A percentile compares a stretch with the other conserved stretches of the same genome.
These are phyloP conservation scores for Epizoanthus scotinus DNA, from an alignment of 92 coral and sea anemone genomes.

Conservation along the genomic window DNA sequence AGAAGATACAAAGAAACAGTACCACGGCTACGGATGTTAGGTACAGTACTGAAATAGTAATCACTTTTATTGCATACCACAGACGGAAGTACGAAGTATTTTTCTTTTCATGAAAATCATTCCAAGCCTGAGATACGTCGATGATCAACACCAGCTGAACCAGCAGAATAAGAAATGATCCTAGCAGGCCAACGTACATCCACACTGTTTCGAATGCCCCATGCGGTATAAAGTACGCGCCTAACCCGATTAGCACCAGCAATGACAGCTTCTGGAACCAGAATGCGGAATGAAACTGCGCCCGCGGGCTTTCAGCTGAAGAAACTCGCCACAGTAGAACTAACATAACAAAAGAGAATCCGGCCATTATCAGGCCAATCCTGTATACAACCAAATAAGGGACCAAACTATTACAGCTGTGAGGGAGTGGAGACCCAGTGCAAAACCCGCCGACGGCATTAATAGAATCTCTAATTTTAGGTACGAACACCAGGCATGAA, in stretches of 20 bases:
- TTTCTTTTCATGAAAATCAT: conserved; percentile 42
- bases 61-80: conserved; percentile 38
- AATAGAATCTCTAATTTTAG: conserved; percentile 9
- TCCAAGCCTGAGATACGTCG: conserved; percentile 67
- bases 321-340: conserved; percentile 36
- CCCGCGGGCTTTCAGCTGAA: conserved; percentile 37
- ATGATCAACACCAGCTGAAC: conserved; percentile 70
- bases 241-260: conserved; percentile 44
- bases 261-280: conserved; percentile 78
- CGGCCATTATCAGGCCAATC: conserved; percentile 51
- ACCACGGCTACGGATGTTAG: conserved; percentile 39
- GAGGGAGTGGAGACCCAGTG: conserved; percentile 2
- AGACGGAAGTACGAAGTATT: conserved; percentile 1
- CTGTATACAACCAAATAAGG: conserved; percentile 58
- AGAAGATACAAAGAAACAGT: conserved; percentile 52
- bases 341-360: conserved; percentile 58
- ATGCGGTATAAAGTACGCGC: conserved; percentile 55
- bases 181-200: conserved; percentile 66
- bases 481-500: conserved; percentile 19
- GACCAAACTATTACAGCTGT: background rate
- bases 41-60: conserved; percentile 44
- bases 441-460: conserved; percentile 5
- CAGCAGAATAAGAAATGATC: conserved; percentile 63
- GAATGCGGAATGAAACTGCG: conserved; percentile 75
- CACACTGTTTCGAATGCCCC: conserved; percentile 66